A percentile compares a stretch with the other conserved stretches of the same genome.
phyloP scores from a whole-genome alignment of 2,113 vertebrate species.

The Sphyrna mokarran region DNA sequence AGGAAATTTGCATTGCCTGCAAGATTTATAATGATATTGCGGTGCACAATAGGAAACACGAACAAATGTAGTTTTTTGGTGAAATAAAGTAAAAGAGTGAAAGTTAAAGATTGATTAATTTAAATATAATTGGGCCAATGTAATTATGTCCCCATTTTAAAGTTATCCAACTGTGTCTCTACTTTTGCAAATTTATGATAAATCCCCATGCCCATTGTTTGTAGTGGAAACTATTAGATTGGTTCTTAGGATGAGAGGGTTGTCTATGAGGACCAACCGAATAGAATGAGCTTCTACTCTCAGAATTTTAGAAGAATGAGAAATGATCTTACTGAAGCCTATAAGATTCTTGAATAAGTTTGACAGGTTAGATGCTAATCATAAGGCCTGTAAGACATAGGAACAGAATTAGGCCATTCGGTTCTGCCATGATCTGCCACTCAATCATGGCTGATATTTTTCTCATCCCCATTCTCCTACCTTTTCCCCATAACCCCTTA shows the following conservation, averaged over 20 bases:
- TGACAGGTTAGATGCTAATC: neutral
- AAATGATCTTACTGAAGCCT: neutral
- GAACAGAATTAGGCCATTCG: too few species aligned
- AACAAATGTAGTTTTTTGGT: neutral
- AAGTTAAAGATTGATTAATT: too few species aligned
- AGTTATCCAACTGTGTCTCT: neutral
- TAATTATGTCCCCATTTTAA: neutral
- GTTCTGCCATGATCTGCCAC: too few species aligned
- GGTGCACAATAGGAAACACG: neutral
- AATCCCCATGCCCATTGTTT: neutral
- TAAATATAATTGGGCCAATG: neutral
- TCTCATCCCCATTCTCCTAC: too few species aligned
- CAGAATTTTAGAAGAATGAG: neutral
- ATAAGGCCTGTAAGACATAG: too few species aligned
- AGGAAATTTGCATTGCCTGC: neutral
- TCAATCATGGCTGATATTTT: too few species aligned
- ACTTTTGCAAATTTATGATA: neutral
- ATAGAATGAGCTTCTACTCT: neutral
- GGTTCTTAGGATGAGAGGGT: neutral
- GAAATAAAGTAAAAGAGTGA: neutral
- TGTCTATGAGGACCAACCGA: neutral
- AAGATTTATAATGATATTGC: neutral
- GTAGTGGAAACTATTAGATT: neutral
- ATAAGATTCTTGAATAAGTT: neutral
- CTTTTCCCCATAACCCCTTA: too few species aligned